phyloP scores from a whole-genome alignment of 2,888 invertebrate genomes.

The Parascotia fuliginaria region DNA sequence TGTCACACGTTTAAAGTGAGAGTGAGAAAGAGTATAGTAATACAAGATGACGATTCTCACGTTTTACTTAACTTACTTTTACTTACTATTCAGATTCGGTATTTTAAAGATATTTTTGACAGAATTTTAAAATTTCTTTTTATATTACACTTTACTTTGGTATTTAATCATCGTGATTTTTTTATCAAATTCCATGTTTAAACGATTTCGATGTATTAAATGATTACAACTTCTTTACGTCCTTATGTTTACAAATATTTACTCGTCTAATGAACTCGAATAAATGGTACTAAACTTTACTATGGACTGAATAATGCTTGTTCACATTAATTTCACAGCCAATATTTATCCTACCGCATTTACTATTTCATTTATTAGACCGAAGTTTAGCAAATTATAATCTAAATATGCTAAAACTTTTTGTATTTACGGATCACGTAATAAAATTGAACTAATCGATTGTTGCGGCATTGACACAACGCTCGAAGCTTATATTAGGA shows the following conservation, averaged over 20 bases:
- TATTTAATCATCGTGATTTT: background rate
- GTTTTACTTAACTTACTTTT: conserved; percentile 15
- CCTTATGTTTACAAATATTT: conserved; percentile 21
- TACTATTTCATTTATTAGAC: conserved; percentile 19
- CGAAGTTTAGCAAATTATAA: conserved; percentile 12
- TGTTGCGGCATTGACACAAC: too few species aligned
- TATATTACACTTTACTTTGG: background rate
- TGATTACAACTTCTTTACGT: conserved; percentile 21
- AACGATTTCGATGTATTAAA: conserved; percentile 20
- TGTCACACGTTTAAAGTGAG: conserved; percentile 12
- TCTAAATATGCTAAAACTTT: background rate
- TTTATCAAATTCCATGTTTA: background rate
- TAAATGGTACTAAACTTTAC: conserved; percentile 40
- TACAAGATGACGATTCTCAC: background rate
- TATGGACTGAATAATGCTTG: conserved; percentile 68
- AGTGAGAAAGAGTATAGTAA: conserved; percentile 4
- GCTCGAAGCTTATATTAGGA: too few species aligned
- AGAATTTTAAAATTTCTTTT: background rate
- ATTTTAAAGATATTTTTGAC: background rate
- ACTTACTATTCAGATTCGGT: conserved; percentile 21
- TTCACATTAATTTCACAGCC: conserved; percentile 80
- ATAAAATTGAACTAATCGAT: background rate
- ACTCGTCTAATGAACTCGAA: conserved; percentile 24
- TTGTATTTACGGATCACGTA: too few species aligned
- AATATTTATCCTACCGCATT: conserved; percentile 68